These are phyloP conservation scores for Stomatorhinus ivindoensis DNA, from an alignment of 2,113 vertebrate genomes.

Conservation along the genomic window DNA sequence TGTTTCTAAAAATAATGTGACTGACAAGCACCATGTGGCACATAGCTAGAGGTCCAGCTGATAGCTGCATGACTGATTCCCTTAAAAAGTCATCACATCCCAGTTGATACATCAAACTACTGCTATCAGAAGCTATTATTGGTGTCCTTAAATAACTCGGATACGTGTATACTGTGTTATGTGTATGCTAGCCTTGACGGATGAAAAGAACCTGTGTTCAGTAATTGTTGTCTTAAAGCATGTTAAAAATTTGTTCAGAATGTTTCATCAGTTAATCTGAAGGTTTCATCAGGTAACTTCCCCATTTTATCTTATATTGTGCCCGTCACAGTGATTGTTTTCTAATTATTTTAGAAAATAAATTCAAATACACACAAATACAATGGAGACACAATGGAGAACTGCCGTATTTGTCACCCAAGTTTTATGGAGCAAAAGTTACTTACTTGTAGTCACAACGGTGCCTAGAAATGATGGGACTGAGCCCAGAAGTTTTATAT, in stretches of 20 bases:
- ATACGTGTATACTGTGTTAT: conserved; percentile 20
- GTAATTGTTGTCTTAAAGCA: background rate
- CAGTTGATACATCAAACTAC: conserved; percentile 65
- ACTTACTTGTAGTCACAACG: conserved; percentile 63
- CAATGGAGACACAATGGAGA: background rate
- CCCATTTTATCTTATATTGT: background rate
- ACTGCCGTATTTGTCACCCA: background rate
- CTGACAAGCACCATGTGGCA: conserved; percentile 93
- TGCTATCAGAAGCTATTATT: conserved; percentile 94
- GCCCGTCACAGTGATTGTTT: background rate
- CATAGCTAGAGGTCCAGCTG: conserved; percentile 73
- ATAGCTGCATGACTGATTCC: conserved; percentile 84
- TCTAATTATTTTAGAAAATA: background rate
- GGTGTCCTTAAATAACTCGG: conserved; percentile 59
- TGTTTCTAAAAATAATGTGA: conserved; percentile 84
- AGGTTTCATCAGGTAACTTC: background rate
- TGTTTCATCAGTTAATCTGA: background rate
- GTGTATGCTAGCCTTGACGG: conserved; percentile 71
- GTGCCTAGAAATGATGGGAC: conserved; percentile 81
- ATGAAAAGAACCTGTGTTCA: conserved; percentile 27
- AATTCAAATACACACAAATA: background rate
- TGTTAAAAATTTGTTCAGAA: background rate
- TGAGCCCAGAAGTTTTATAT: conserved; percentile 65
- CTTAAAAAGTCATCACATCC: conserved; percentile 95
- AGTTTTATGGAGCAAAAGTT: conserved; percentile 15